These are phyloP conservation scores for Nezara viridula DNA, from an alignment of 2,888 invertebrate genomes.

Conservation along the genomic window DNA sequence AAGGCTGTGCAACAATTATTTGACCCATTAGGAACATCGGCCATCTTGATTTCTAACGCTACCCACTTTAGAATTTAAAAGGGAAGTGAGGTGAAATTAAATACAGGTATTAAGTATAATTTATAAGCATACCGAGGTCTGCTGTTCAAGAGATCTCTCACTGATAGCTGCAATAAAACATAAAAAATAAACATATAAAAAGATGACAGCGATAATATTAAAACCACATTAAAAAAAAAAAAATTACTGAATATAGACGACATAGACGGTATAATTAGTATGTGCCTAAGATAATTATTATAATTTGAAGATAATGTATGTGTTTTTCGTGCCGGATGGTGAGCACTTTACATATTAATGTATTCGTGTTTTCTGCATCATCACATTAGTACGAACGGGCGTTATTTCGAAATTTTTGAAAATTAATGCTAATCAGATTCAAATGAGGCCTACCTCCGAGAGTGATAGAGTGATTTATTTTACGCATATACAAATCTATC, in stretches of 20 bases:
- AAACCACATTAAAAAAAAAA: not conserved
- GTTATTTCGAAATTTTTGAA: not conserved
- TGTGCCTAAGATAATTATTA: constrained; percentile 11
- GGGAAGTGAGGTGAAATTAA: not conserved
- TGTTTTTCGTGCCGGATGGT: constrained; percentile 2
- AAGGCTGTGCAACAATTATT: not conserved
- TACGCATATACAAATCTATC: no score
- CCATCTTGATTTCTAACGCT: not conserved
- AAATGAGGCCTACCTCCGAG: not conserved
- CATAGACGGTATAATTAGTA: constrained; percentile 12
- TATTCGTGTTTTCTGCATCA: constrained; percentile 30
- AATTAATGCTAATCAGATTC: constrained; percentile 10
- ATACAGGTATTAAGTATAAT: constrained; percentile 21
- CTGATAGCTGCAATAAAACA: constrained; percentile 4
- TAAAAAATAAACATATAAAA: constrained; percentile 24
- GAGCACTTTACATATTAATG: constrained; percentile 38
- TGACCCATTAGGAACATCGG: constrained; percentile 2
- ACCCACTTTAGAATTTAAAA: not conserved
- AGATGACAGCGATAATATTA: not conserved
- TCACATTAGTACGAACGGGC: not conserved
- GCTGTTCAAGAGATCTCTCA: not conserved
- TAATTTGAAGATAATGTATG: constrained; percentile 15
- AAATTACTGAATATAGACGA: not conserved
- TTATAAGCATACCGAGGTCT: not conserved
- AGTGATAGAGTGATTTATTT: not conserved